Evolutionary conservation across 1,140 invertebrate species (phyloP), one percentile per base, ranked within the genome.

Genomic region (Meloidogyne hapla): DNA sequence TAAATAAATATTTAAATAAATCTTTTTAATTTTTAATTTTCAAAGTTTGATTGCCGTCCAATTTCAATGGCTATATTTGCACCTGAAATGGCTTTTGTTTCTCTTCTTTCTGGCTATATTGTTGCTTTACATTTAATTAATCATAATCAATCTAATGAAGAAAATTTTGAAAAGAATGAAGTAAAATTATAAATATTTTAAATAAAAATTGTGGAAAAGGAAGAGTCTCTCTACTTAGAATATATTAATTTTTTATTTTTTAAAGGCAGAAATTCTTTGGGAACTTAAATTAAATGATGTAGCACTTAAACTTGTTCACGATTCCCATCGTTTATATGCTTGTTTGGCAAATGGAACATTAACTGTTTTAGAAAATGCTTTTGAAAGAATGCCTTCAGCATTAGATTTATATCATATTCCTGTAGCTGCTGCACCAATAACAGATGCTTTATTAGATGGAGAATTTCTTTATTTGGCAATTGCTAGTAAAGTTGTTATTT

Each of bases 311-410:
- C 79, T 90, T 23, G 75, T 73, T 28, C 85, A 85, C 78, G 70
- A 82, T 28, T 87, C 89, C 65, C 86, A 88, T 33, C 84, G 87
- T 42, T 82, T 89, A 1, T 90, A 89, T 81, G 88, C 88, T 64
- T 88, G 84, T 25, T 77, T 90, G 12, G 89, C 89, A 40, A 89
- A 90, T 83, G 90, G 90, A 40, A 90, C 89, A 3, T 76, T 90
- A 8, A 89, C 90, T 45, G 87, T 90, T 12, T 80, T 90, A 38
- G 90, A 90, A 72, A 83, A 85, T 73, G 78, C 79, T 42, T 78
- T 82, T 28, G 72, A 71, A 68, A 80, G 68, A 62, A 77, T 28
- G 75, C 85, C 85, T 2, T 79, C 80, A 15, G 73, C 74, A 62
- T 72, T 86, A 63, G 89, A 90, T 72, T 82, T 89, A 12, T 88